Base-by-base conservation (phyloP, 1,140 invertebrate genomes). In the Parapsyche elsis region DNA sequence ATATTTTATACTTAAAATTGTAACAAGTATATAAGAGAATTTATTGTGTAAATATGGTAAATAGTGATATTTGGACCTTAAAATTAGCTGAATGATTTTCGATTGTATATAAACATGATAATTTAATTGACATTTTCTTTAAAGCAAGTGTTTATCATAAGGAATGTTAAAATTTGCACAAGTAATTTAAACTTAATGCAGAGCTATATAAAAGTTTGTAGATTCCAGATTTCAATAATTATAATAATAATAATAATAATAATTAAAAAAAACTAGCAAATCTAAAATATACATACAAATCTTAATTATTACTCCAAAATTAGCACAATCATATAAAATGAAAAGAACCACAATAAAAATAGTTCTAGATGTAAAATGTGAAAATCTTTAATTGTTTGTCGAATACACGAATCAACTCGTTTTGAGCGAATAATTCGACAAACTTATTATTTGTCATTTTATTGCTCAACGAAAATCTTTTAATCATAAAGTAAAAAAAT, bases 281-380 rank as follows among this genome's bases (percentile, higher is more conserved):
- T 61, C 57, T 61, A 61, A 67, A 67, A 67, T 67, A 26, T 26
- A 14, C 49, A 16, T 5, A 67, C 23, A 67, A 67, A 67, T 9
- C 21, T 30, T 23, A 21, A 10, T 59, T 23, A 64, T 23, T 16
- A n/a, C n/a, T 16, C 19, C 21, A 64, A 14, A 23, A 67, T 12
- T 26, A 67, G 64, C 64, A 67, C 64, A 67, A 67, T 26, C 44
- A 46, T 46, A 73, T 38, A 46, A n/a, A 73, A 73, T 38, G 10
- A 73, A 9, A 16, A 53, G 49, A 53, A 10, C 49, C 49, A 10
- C 12, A 53, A 12, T 12, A 38, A 4, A 38, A 53, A 67, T 23
- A 4, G 24, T 16, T 16, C 61, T 23, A 67, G 1, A 23, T 23
- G 2, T 7, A 16, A 67, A 12, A 67, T 16, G 14, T 57, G 1